Conservation (phyloP, 2,797 vertebrate species). For the Catharus ustulatus region DNA sequence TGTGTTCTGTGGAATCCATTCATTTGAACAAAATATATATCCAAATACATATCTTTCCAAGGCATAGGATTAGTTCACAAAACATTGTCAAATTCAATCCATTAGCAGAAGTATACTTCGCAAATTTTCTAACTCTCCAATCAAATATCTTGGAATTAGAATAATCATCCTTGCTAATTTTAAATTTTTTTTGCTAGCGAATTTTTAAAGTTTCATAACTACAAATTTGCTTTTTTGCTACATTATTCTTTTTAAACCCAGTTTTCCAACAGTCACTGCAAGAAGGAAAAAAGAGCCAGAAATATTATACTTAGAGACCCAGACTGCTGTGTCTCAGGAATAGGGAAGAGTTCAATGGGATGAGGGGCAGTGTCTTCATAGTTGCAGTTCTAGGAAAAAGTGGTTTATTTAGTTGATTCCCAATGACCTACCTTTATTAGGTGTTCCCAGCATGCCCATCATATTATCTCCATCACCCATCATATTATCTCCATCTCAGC, state of each 20-base stretch:
- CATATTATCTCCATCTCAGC: constrained; percentile 48
- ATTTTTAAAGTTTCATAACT: not conserved
- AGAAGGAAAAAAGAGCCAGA: not conserved
- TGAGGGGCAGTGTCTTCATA: not conserved
- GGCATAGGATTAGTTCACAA: not conserved
- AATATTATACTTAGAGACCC: not conserved
- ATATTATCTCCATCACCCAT: constrained; percentile 46
- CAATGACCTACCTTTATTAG: constrained; percentile 33
- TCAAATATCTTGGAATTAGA: not conserved
- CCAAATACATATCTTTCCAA: not conserved
- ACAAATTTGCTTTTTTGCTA: not conserved
- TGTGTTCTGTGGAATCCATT: not conserved
- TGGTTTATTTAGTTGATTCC: constrained; percentile 50
- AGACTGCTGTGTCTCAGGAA: not conserved
- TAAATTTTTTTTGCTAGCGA: not conserved
- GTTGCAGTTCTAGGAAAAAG: not conserved
- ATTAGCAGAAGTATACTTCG: not conserved
- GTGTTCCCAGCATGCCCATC: constrained; percentile 50
- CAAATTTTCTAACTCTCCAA: not conserved
- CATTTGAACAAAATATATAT: not conserved
- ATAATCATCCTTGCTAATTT: not conserved
- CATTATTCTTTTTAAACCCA: not conserved
- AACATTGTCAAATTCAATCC: not conserved
- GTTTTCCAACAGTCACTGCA: not conserved
- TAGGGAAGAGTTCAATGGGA: not conserved